Percentiles rank a stretch among this genome's conserved stretches.
Evolutionary conservation across 1,140 invertebrate species (phyloP).

Genomic region (Conopomorpha cramerella): DNA sequence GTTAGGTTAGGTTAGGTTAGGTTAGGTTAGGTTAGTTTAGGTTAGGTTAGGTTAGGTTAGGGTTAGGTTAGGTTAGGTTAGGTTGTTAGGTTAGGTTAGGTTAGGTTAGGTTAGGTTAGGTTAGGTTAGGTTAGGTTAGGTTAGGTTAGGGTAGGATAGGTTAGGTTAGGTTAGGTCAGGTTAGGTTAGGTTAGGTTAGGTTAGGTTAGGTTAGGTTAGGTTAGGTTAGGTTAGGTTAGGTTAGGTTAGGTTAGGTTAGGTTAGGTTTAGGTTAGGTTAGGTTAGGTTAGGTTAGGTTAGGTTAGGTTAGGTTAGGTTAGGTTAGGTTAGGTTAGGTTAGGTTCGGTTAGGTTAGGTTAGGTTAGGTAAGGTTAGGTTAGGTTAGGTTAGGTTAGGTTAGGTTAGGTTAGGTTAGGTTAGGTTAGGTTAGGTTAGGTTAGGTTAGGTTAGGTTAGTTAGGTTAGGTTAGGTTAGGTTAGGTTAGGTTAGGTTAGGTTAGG

Average conservation of each 20-base stretch:
- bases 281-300: conserved; percentile 8
- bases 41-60: conserved; percentile 1
- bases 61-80: conserved; percentile 2
- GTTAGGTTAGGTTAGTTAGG: conserved; percentile 12
- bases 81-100: conserved; percentile 5
- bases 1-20: background rate
- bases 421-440: conserved; percentile 24
- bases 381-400: conserved; percentile 17
- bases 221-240: conserved; percentile 8
- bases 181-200: conserved; percentile 8
- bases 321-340: conserved; percentile 8
- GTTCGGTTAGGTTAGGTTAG: conserved; percentile 11
- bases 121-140: conserved; percentile 17
- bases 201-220: conserved; percentile 17
- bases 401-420: conserved; percentile 19
- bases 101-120: conserved; percentile 13
- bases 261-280: no score
- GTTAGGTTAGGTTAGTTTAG: background rate
- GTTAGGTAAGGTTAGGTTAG: conserved; percentile 7
- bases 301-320: conserved; percentile 5
- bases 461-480: conserved; percentile 18
- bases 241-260: conserved; percentile 8
- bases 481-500: conserved; percentile 26
- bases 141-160: no score
- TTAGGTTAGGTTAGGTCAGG: conserved; percentile 15